phyloP scores from a whole-genome alignment of 2,797 vertebrate genomes.

The Enteromius radiatus region DNA sequence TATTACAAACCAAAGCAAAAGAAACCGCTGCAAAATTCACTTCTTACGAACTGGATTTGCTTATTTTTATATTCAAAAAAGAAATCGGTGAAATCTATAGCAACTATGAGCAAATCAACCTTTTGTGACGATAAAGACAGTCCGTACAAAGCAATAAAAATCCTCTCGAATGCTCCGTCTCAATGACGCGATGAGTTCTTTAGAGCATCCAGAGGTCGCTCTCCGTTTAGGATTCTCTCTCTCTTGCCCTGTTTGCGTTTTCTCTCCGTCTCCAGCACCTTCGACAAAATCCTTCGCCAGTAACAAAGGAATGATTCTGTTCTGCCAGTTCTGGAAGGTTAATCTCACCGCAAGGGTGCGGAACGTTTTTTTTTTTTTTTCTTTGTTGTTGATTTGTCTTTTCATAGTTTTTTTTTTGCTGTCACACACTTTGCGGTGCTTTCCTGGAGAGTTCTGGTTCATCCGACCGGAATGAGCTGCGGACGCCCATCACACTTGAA shows the following conservation, averaged over 20 bases:
- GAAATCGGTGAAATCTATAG: slow-evolving; percentile 68
- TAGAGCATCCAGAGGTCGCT: slow-evolving; percentile 62
- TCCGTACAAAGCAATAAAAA: slow-evolving; percentile 60
- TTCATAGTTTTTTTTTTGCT: slow-evolving; percentile 48
- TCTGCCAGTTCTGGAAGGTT: slow-evolving; percentile 71
- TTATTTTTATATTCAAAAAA: slow-evolving; percentile 51
- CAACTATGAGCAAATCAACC: slow-evolving; percentile 63
- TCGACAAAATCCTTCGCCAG: slow-evolving; percentile 64
- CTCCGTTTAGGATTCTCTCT: slow-evolving; percentile 71
- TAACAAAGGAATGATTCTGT: slow-evolving; percentile 74
- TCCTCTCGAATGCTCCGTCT: slow-evolving; percentile 60
- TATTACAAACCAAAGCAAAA: slow-evolving; percentile 59
- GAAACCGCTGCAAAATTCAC: slow-evolving; percentile 58
- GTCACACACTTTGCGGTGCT: slow-evolving; percentile 73
- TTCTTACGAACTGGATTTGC: slow-evolving; percentile 38
- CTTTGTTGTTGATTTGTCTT: slow-evolving; percentile 58
- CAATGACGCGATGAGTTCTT: slow-evolving; percentile 71
- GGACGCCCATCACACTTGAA: slow-evolving; percentile 91
- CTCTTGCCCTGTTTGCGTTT: slow-evolving; percentile 63
- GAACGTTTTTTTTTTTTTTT: slow-evolving; percentile 43
- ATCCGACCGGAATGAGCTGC: slow-evolving; percentile 73
- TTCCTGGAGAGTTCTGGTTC: slow-evolving; percentile 71
- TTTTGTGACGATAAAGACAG: slow-evolving; percentile 63
- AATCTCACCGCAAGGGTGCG: slow-evolving; percentile 57
- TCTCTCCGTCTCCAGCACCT: slow-evolving; percentile 58